Evolutionary conservation across 1,140 invertebrate species (phyloP).

Genomic region (Manduca sexta): DNA sequence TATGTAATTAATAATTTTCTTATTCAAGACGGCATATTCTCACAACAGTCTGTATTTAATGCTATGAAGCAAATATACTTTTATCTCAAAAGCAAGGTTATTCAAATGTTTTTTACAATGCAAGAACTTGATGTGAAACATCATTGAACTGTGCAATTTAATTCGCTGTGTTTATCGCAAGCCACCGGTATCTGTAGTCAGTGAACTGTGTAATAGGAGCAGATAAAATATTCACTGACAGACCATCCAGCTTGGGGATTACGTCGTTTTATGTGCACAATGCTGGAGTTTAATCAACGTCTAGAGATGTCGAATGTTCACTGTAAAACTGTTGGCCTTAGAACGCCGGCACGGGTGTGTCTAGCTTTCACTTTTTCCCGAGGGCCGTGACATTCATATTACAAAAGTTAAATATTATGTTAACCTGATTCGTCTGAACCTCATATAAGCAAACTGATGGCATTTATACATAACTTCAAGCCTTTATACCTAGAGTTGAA

Average conservation of each 20-base stretch:
- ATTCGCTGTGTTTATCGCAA: neutral
- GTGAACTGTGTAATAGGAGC: conserved; percentile 1
- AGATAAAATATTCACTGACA: conserved; percentile 2
- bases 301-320: neutral
- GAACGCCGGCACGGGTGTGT: neutral
- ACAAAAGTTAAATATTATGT: conserved; percentile 23
- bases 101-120: neutral
- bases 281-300: conserved; percentile 1
- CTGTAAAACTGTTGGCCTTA: neutral
- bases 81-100: neutral
- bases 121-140: no score
- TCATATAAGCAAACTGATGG: neutral
- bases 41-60: no score
- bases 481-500: no score
- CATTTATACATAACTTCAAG: no score
- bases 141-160: neutral
- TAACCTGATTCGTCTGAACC: neutral
- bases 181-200: neutral
- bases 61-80: no score
- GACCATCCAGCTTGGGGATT: neutral
- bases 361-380: conserved; percentile 7
- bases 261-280: conserved; percentile 2
- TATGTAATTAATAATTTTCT: no score
- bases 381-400: conserved; percentile 25
- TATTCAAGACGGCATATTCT: no score